phyloP scores from a whole-genome alignment of 1,140 invertebrate genomes.

The Procambarus virginalis region DNA sequence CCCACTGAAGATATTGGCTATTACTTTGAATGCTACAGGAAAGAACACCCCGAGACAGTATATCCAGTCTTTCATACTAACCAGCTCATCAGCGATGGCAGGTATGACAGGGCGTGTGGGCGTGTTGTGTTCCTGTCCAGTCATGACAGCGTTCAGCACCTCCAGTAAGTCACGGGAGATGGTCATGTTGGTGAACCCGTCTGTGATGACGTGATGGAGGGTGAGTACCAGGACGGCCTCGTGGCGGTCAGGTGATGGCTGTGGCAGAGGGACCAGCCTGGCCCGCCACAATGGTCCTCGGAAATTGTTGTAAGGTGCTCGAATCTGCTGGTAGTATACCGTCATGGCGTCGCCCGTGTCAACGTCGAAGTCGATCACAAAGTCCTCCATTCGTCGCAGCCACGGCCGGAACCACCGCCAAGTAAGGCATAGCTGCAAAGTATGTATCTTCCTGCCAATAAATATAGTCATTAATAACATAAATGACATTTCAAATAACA shows the following conservation, averaged over 20 bases:
- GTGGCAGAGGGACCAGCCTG: conserved; percentile 16
- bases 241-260: not conserved
- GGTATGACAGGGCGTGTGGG: not conserved
- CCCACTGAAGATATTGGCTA: not conserved
- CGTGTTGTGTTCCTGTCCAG: conserved; percentile 8
- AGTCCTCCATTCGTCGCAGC: not conserved
- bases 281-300: conserved; percentile 57
- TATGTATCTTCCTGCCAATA: not conserved
- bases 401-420: conserved; percentile 13
- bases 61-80: not conserved
- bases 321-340: conserved; percentile 23
- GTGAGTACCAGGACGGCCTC: conserved; percentile 40
- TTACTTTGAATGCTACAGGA: not conserved
- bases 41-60: not conserved
- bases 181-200: conserved; percentile 55
- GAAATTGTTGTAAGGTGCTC: conserved; percentile 26
- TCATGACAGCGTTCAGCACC: conserved; percentile 48
- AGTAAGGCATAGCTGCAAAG: conserved; percentile 27
- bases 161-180: conserved; percentile 48
- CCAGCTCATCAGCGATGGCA: conserved; percentile 4
- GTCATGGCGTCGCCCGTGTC: conserved; percentile 12
- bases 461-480: too few species aligned
- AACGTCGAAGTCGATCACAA: not conserved
- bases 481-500: too few species aligned
- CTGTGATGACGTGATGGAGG: conserved; percentile 52